phyloP scores from a whole-genome alignment of 2,888 invertebrate species.

The Scaptomyza polygonia region DNA sequence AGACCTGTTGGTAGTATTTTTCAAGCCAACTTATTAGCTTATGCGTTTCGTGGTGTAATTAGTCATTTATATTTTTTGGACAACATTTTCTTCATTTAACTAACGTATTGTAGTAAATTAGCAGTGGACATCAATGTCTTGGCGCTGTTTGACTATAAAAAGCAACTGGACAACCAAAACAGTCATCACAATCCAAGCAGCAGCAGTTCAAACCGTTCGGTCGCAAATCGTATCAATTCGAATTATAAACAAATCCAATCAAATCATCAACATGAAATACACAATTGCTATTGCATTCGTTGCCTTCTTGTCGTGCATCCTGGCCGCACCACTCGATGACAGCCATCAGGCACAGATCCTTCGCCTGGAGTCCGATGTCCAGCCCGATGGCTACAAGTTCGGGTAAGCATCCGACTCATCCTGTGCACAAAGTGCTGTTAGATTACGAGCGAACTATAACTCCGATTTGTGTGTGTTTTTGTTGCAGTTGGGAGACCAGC shows the following conservation, averaged over 20 bases:
- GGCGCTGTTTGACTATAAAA: constrained; percentile 59
- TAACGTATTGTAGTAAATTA: constrained; percentile 31
- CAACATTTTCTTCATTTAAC: constrained; percentile 57
- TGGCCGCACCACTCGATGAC: constrained; percentile 75
- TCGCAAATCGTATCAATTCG: constrained; percentile 19
- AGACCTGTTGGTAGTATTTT: constrained; percentile 52
- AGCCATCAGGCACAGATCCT: constrained; percentile 65
- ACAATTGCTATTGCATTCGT: constrained; percentile 74
- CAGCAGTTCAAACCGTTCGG: constrained; percentile 36
- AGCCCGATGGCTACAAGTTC: constrained; percentile 86
- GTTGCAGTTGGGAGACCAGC: constrained; percentile 83
- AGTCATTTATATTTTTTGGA: constrained; percentile 72
- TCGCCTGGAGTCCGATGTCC: constrained; percentile 85
- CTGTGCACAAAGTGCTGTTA: too few species aligned
- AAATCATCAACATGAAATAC: constrained; percentile 73
- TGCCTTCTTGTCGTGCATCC: constrained; percentile 73
- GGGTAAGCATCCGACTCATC: constrained; percentile 85
- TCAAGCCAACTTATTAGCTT: constrained; percentile 67
- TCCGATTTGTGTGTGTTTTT: neutral
- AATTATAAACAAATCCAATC: neutral
- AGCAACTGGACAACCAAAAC: constrained; percentile 41
- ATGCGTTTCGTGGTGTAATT: constrained; percentile 66
- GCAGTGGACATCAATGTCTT: constrained; percentile 46
- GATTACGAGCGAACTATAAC: neutral
- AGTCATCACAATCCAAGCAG: constrained; percentile 62